phyloP scores from a whole-genome alignment of 2,113 vertebrate species.

The Atherinomorus stipes region DNA sequence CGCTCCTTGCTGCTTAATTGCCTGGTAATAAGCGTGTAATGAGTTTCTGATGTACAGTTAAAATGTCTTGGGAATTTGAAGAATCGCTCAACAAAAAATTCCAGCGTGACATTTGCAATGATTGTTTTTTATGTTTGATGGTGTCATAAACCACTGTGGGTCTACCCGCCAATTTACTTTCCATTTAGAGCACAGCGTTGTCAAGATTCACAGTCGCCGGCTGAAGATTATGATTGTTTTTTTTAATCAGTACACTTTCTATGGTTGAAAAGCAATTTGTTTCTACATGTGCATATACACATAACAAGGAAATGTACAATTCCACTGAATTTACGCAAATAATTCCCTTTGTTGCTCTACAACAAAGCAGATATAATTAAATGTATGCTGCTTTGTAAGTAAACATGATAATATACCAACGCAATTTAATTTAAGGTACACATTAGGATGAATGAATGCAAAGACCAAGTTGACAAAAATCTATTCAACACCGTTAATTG shows the following conservation, averaged over 20 bases:
- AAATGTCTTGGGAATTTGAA: conserved; percentile 62
- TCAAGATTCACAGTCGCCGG: no score
- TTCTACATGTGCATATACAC: background rate
- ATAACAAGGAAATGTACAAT: conserved; percentile 5
- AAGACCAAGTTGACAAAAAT: conserved; percentile 54
- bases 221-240: background rate
- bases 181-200: conserved; percentile 23
- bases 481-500: conserved; percentile 55
- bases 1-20: conserved; percentile 59
- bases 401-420: conserved; percentile 27
- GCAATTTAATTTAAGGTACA: conserved; percentile 52
- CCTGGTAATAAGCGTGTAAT: conserved; percentile 72
- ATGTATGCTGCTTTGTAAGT: conserved; percentile 31
- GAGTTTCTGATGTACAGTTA: conserved; percentile 66
- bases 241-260: no score
- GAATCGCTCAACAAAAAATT: conserved; percentile 55
- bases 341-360: conserved; percentile 10
- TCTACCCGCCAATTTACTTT: conserved; percentile 40
- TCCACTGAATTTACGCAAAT: background rate
- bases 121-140: conserved; percentile 59
- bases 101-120: conserved; percentile 59
- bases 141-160: conserved; percentile 40
- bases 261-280: background rate
- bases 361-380: conserved; percentile 52
- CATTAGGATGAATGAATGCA: conserved; percentile 58